Evolutionary conservation across 2,113 vertebrate species (phyloP).

Genomic region (Antigone vipio): DNA sequence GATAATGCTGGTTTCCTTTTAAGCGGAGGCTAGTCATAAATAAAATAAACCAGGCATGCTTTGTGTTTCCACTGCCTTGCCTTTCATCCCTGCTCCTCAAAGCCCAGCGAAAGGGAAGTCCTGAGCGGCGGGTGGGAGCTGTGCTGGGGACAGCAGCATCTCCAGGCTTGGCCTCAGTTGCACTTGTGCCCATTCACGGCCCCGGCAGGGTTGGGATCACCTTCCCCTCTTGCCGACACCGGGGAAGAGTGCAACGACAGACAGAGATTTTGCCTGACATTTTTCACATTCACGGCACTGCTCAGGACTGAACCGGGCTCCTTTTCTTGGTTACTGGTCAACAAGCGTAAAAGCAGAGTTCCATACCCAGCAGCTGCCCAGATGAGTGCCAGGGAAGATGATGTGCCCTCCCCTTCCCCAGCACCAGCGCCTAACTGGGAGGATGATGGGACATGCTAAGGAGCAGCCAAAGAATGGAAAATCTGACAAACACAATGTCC

Average conservation of each 20-base stretch:
- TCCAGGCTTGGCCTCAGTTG: not conserved
- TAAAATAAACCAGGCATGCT: conserved; percentile 57
- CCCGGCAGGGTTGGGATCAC: fast-evolving
- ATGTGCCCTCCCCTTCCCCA: not conserved
- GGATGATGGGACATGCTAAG: not conserved
- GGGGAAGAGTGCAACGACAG: not conserved
- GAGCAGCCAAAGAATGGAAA: not conserved
- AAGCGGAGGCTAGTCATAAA: conserved; percentile 39
- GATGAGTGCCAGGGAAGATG: not conserved
- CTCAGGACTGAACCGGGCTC: not conserved
- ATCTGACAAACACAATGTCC: fast-evolving
- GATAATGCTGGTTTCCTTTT: conserved; percentile 50
- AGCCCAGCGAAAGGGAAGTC: not conserved
- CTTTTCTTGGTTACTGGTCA: not conserved
- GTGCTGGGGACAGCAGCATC: not conserved
- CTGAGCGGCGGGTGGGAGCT: not conserved
- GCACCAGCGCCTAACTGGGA: not conserved
- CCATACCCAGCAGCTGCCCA: not conserved
- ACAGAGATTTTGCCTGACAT: not conserved
- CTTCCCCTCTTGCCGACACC: not conserved
- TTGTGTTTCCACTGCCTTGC: conserved; percentile 9
- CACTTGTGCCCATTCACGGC: not conserved
- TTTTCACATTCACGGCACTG: fast-evolving
- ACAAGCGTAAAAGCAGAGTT: not conserved
- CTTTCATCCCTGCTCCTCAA: conserved; percentile 39